Conservation (phyloP, 2,888 invertebrate species). For the Rugalucina vietnamica region DNA sequence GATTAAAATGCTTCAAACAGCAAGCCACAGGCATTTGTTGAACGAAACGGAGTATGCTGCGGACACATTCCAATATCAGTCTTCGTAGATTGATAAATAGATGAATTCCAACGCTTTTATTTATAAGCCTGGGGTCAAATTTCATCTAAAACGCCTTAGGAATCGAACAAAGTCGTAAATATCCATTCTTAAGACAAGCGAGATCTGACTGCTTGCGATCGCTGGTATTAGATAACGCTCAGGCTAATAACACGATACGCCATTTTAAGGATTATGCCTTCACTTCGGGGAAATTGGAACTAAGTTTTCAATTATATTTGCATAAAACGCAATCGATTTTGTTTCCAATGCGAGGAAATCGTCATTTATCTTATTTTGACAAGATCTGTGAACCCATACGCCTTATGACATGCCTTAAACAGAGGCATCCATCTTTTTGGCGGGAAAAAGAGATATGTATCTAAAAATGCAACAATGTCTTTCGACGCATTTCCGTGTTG, state of each 20-base stretch:
- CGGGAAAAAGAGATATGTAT: constrained; percentile 50
- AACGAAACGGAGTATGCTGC: too few species aligned
- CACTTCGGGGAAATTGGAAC: constrained; percentile 64
- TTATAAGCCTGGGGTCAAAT: background rate
- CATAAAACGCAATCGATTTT: constrained; percentile 67
- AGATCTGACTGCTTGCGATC: constrained; percentile 4
- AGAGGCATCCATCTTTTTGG: constrained; percentile 56
- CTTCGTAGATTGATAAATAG: too few species aligned
- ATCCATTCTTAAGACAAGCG: constrained; percentile 4
- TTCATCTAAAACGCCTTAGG: constrained; percentile 11
- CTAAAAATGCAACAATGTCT: constrained; percentile 46
- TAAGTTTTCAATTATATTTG: constrained; percentile 69
- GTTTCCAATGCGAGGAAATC: constrained; percentile 61
- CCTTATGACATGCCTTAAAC: constrained; percentile 51
- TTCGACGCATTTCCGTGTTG: constrained; percentile 3
- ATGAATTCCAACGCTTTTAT: background rate
- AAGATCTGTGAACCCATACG: constrained; percentile 51
- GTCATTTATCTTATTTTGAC: constrained; percentile 66
- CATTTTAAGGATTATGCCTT: constrained; percentile 52
- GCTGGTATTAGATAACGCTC: constrained; percentile 54
- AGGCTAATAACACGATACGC: constrained; percentile 48
- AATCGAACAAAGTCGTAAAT: constrained; percentile 8
- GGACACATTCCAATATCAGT: too few species aligned
- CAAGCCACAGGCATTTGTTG: too few species aligned
- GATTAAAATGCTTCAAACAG: too few species aligned